phyloP scores from a whole-genome alignment of 2,797 vertebrate species.

The Adelosebastes latens region DNA sequence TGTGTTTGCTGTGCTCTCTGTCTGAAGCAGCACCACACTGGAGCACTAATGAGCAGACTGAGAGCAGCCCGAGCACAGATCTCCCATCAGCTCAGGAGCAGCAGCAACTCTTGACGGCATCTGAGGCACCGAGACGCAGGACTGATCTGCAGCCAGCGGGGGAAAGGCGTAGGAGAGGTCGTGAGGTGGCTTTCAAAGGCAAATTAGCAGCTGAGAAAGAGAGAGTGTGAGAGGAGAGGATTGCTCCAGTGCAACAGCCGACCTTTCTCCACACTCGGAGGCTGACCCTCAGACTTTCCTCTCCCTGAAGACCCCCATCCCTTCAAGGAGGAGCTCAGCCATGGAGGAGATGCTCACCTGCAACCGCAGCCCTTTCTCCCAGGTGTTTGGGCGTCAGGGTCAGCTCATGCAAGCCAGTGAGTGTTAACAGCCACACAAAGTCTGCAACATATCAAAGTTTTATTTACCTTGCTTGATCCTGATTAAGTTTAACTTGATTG shows the following conservation, averaged over 20 bases:
- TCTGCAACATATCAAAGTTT: slow-evolving; percentile 21
- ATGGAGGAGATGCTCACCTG: slow-evolving; percentile 83
- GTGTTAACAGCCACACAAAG: slow-evolving; percentile 47
- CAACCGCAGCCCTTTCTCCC: slow-evolving; percentile 82
- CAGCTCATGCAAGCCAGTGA: slow-evolving; percentile 88
- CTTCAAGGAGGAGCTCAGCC: slow-evolving; percentile 36
- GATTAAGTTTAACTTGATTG: not conserved
- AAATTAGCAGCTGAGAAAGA: slow-evolving; percentile 38
- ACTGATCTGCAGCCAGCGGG: slow-evolving; percentile 67
- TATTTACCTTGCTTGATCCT: not conserved
- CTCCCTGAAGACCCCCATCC: slow-evolving; percentile 26
- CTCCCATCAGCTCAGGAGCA: slow-evolving; percentile 62
- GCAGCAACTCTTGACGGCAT: slow-evolving; percentile 50
- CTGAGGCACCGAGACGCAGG: slow-evolving; percentile 35
- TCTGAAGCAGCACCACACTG: slow-evolving; percentile 64
- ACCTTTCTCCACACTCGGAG: slow-evolving; percentile 19
- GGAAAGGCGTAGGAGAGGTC: slow-evolving; percentile 49
- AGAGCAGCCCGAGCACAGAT: slow-evolving; percentile 60
- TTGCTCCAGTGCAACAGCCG: slow-evolving; percentile 5
- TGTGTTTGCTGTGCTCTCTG: slow-evolving; percentile 60
- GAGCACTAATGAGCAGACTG: slow-evolving; percentile 70
- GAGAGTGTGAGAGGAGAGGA: slow-evolving; percentile 16
- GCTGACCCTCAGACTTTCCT: slow-evolving; percentile 58
- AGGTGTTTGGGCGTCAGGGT: slow-evolving; percentile 87
- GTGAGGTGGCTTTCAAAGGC: slow-evolving; percentile 60